These are phyloP conservation scores for Passer montanus DNA, from an alignment of 2,113 vertebrate species.

Conservation along the genomic window DNA sequence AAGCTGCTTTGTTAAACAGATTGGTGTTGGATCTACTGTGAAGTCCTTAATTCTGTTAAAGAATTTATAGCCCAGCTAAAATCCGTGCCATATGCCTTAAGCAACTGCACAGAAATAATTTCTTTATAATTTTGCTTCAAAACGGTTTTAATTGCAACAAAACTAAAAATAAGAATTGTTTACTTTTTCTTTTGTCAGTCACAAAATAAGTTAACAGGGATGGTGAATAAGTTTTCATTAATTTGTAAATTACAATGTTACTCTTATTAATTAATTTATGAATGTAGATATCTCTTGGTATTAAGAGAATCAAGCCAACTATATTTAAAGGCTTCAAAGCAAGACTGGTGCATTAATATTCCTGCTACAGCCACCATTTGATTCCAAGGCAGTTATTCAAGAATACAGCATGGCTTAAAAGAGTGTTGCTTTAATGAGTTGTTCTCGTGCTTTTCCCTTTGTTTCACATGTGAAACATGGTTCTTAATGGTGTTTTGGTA, in stretches of 20 bases:
- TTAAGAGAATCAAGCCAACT: background rate
- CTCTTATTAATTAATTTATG: background rate
- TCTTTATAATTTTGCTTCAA: background rate
- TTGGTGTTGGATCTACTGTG: background rate
- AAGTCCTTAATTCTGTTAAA: background rate
- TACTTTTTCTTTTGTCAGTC: background rate
- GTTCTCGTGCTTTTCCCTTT: background rate
- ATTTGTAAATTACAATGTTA: background rate
- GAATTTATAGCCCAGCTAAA: constrained; percentile 32
- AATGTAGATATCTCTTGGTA: background rate
- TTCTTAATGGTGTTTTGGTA: background rate
- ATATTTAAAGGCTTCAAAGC: background rate
- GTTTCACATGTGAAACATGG: background rate
- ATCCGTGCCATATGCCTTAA: background rate
- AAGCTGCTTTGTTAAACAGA: background rate
- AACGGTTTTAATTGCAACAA: background rate
- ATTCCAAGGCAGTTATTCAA: background rate
- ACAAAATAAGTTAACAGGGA: background rate
- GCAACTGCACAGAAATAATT: background rate
- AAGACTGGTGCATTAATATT: background rate
- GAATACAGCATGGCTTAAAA: background rate
- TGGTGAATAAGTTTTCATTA: background rate
- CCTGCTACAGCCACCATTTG: background rate
- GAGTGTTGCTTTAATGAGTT: background rate
- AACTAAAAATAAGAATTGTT: background rate